Percentiles rank a stretch among this genome's conserved stretches.
phyloP scores from a whole-genome alignment of 2,888 invertebrate genomes.

The Cactoblastis cactorum region DNA sequence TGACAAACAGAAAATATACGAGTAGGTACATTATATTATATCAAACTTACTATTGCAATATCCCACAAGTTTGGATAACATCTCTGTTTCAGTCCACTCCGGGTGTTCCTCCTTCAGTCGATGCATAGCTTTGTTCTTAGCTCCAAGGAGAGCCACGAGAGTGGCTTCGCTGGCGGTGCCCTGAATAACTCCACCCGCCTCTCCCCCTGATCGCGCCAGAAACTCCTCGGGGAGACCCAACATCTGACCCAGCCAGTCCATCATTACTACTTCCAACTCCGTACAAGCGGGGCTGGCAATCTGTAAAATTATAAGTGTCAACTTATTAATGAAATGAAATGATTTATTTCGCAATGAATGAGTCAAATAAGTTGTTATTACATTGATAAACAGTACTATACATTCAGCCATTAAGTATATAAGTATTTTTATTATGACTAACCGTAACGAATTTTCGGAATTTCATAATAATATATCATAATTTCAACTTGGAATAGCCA shows the following conservation, averaged over 20 bases:
- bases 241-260: slow-evolving; percentile 98
- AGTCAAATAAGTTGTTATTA: too few species aligned
- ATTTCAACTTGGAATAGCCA: too few species aligned
- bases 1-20: too few species aligned
- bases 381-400: too few species aligned
- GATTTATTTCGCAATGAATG: too few species aligned
- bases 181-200: slow-evolving; percentile 94
- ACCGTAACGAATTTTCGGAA: too few species aligned
- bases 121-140: slow-evolving; percentile 86
- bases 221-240: slow-evolving; percentile 91
- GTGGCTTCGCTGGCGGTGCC: slow-evolving; percentile 98
- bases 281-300: slow-evolving; percentile 97
- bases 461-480: too few species aligned
- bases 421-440: too few species aligned
- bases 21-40: background rate
- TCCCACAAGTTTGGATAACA: slow-evolving; percentile 89
- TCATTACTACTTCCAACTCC: slow-evolving; percentile 95
- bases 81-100: slow-evolving; percentile 85
- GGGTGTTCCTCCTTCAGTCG: slow-evolving; percentile 85
- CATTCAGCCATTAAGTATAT: too few species aligned
- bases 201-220: slow-evolving; percentile 89
- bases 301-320: too few species aligned
- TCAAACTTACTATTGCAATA: slow-evolving; percentile 89
- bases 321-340: too few species aligned
- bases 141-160: slow-evolving; percentile 93